Base-by-base conservation (phyloP, 1,140 invertebrate species). In the Argopecten irradians region DNA sequence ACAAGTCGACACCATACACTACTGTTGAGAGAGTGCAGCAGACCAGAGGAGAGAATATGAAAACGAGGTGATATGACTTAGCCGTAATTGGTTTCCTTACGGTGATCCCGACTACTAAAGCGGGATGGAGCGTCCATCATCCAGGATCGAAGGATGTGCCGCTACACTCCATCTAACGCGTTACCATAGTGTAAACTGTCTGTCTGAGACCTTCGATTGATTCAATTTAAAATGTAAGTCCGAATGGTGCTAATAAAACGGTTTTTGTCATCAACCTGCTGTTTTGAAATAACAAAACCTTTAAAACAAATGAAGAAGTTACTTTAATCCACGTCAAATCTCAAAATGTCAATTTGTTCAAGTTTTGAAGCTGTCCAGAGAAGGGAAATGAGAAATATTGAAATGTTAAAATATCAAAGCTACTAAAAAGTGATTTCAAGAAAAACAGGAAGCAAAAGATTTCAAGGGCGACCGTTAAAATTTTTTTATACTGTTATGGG, bases 21-120 rank as follows among this genome's bases (percentile, higher is more conserved):
- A 28, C 13, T n/a, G 28, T 71, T 71, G 55, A 71, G 28, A n/a
- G 55, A n/a, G n/a, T 71, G n/a, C 22, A 71, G 22, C 3, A 71
- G 55, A 71, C 55, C 55, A 71, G n/a, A n/a, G 14, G 55, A 71
- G 55, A 71, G 55, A n/a, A 71, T 1, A n/a, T 71, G 55, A 71
- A 71, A 71, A 71, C 13, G 55, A 71, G 55, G 55, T 71, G 55
- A 71, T 71, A 71, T 71, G 55, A 71, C 55, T 46, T 19, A 5
- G n/a, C 8, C n/a, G 22, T 71, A 71, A 71, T 71, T 71, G 55
- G 55, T 71, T 71, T 71, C 55, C 55, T 71, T 71, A 71, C 55
- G 55, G 55, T 71, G 16, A 3, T 5, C 22, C n/a, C n/a, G 55
- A 71, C 55, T n/a, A 28, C 55, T 71, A 71, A 5, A 71, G 55